Evolutionary conservation across 2,113 vertebrate genomes (phyloP), one percentile per base, ranked within the genome.

Genomic region (Pseudorasbora parva): DNA sequence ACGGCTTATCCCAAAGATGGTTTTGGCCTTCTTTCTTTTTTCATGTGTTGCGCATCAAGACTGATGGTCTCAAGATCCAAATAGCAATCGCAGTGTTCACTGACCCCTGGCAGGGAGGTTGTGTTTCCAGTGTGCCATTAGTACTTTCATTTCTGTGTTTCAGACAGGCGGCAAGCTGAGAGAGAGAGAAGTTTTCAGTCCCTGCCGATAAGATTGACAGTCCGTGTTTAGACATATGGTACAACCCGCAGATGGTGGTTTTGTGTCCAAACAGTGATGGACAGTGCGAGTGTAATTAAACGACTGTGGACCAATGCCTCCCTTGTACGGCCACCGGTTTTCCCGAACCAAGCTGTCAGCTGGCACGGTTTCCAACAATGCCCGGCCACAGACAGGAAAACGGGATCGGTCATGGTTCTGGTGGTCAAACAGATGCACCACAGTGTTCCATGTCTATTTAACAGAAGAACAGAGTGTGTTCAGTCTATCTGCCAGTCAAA

Each of bases 321-420:
- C 76, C 37, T 78, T 45, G 56, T 62, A 78, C 8, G 60, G 23
- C 37, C 23, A 51, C 21, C 14, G 2, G 3, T 62, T 66, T 74
- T 23, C 25, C 45, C 27, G 33, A 75, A 59, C 25, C 57, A 33
- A 64, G 57, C 71, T 83, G 43, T 83, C 71, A 83, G 71, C 25
- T 8, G 37, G 56, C 69, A 73, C 2, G 14, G 71, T 49, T 75
- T 72, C 72, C 9, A 1, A 76, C 71, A 83, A 83, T 51, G 47
- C 33, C 72, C 59, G 66, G 27, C 59, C 23, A 64, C 45, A 83
- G 30, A 75, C 8, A 62, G 59, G 37, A 51, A 74, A 76, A 76
- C 72, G 66, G 72, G 73, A 77, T 83, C 82, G 15, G 72, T 83
- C 82, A 83, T 21, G 73, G 82, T 33, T n/a, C 82, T 83, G 82